These are phyloP conservation scores for Brachypterus glaber DNA, from an alignment of 2,888 invertebrate genomes.

Conservation along the genomic window DNA sequence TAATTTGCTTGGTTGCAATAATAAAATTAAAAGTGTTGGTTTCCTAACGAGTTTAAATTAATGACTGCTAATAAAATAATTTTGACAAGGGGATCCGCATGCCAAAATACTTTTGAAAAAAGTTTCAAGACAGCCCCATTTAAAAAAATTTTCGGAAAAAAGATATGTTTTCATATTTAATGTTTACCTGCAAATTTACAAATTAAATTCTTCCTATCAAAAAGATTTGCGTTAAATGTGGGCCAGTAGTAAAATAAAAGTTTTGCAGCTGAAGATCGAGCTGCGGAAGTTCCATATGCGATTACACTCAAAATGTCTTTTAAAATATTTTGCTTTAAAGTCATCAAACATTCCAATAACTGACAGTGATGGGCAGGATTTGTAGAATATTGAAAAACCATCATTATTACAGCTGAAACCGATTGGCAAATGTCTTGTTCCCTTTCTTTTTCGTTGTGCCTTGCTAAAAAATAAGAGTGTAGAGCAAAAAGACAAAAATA, in stretches of 20 bases:
- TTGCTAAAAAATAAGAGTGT: conserved; percentile 29
- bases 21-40: no score
- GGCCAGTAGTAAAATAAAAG: conserved; percentile 99
- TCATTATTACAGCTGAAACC: conserved; percentile 89
- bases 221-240: conserved; percentile 86
- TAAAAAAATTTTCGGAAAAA: neutral
- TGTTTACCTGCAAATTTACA: conserved; percentile 76
- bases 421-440: conserved; percentile 74
- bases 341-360: conserved; percentile 92
- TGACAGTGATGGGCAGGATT: conserved; percentile 96
- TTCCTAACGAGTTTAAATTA: no score
- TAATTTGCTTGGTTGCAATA: no score
- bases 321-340: conserved; percentile 79
- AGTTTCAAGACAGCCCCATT: neutral
- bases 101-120: no score
- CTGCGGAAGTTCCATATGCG: conserved; percentile 91
- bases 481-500: conserved; percentile 4
- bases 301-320: conserved; percentile 92
- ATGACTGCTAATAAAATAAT: no score
- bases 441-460: conserved; percentile 57
- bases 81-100: no score
- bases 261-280: conserved; percentile 91
- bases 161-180: neutral
- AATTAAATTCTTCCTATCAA: conserved; percentile 79
- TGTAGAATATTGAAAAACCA: conserved; percentile 92